Percentiles rank a stretch among this genome's conserved stretches.
phyloP scores from a whole-genome alignment of 2,888 invertebrate species.

The Pherbina coryleti region DNA sequence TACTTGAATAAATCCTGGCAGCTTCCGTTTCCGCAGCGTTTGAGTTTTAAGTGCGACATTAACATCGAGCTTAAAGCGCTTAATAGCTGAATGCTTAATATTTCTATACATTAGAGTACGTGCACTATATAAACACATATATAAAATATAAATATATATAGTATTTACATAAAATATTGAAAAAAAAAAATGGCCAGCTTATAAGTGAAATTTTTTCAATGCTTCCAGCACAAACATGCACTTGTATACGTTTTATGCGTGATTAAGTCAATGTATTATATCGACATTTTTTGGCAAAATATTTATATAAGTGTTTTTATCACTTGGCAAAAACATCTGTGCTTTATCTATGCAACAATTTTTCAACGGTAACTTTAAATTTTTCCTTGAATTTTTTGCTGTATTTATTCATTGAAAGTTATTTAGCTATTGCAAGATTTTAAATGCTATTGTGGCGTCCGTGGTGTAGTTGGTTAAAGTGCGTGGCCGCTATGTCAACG shows the following conservation, averaged over 20 bases:
- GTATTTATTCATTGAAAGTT: no score
- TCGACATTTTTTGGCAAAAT: conserved; percentile 31
- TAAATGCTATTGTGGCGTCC: no score
- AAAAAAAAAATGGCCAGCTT: conserved; percentile 18
- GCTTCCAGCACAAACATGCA: not conserved
- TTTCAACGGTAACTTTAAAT: not conserved
- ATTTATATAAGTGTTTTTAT: conserved; percentile 15
- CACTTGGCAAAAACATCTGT: not conserved
- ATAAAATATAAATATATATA: not conserved
- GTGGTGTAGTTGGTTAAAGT: no score
- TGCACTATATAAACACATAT: not conserved
- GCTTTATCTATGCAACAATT: not conserved
- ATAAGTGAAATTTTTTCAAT: not conserved
- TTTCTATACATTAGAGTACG: not conserved
- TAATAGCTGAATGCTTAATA: conserved; percentile 9
- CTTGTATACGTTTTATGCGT: not conserved
- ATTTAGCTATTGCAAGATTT: no score
- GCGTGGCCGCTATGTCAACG: no score
- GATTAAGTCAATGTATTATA: conserved; percentile 31
- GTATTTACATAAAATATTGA: not conserved
- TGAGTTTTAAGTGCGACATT: not conserved
- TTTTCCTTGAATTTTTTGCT: no score
- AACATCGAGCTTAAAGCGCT: conserved; percentile 22
- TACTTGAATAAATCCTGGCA: conserved; percentile 19
- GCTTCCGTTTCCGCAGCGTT: conserved; percentile 9